Evolutionary conservation across 2,888 invertebrate species (phyloP).

Genomic region (Saturnia pavonia): DNA sequence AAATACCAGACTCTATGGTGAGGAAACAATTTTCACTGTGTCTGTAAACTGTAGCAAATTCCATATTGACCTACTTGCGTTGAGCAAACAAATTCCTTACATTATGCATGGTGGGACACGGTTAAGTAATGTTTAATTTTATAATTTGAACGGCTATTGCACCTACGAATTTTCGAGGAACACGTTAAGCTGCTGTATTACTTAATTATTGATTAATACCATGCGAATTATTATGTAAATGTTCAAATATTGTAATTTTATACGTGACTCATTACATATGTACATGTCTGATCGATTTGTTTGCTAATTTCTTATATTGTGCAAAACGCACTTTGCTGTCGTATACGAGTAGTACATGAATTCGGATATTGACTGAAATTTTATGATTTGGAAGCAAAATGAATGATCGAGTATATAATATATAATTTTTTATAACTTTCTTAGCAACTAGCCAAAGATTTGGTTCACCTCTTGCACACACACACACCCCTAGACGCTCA

Average conservation of each 20-base stretch:
- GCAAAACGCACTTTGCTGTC: neutral
- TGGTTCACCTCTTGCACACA: too few relatives aligned
- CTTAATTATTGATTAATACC: neutral
- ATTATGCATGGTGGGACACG: slow-evolving; percentile 19
- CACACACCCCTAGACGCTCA: too few relatives aligned
- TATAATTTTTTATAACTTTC: too few relatives aligned
- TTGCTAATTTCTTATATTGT: neutral
- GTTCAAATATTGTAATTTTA: slow-evolving; percentile 3
- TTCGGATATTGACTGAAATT: neutral
- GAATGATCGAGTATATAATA: too few relatives aligned
- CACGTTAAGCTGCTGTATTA: slow-evolving; percentile 16
- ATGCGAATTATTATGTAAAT: slow-evolving; percentile 1
- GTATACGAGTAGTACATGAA: too few relatives aligned
- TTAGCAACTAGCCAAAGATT: too few relatives aligned
- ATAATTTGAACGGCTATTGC: slow-evolving; percentile 17
- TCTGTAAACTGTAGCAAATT: slow-evolving; percentile 23
- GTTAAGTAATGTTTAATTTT: slow-evolving; percentile 24
- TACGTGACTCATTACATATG: neutral
- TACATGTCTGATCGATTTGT: neutral
- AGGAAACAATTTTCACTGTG: neutral
- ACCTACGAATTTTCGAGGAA: slow-evolving; percentile 15
- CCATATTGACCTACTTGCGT: slow-evolving; percentile 24
- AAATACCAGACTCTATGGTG: neutral
- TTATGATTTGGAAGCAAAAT: neutral
- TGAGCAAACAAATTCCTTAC: slow-evolving; percentile 24